phyloP scores from a whole-genome alignment of 2,797 vertebrate species.

The Semaprochilodus insignis region DNA sequence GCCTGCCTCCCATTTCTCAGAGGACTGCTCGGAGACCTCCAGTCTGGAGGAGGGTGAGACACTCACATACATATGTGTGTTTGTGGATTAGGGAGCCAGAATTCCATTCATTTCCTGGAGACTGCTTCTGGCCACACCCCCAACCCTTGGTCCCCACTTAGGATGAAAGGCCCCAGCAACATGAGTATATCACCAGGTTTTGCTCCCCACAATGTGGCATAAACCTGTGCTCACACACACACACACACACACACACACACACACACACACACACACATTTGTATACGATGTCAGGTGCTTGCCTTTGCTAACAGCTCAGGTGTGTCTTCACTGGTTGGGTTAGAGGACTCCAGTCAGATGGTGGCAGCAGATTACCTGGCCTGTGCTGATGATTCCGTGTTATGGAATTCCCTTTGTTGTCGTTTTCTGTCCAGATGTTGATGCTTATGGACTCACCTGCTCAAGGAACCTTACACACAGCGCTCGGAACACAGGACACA shows the following conservation, averaged over 20 bases:
- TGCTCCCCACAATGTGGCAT: not conserved
- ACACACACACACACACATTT: no score
- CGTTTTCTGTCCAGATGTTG: conserved; percentile 39
- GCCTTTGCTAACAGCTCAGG: not conserved
- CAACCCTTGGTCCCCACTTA: not conserved
- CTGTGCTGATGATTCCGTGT: not conserved
- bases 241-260: conserved; percentile 14
- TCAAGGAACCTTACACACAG: conserved; percentile 15
- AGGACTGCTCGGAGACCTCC: conserved; percentile 89
- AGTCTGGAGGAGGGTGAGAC: conserved; percentile 87
- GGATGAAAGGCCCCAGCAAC: no score
- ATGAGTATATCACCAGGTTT: no score
- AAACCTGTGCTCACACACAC: not conserved
- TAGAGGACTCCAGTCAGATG: no score
- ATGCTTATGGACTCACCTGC: conserved; percentile 40
- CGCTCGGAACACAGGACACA: conserved; percentile 1
- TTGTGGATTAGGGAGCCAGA: no score
- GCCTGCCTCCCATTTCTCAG: conserved; percentile 66
- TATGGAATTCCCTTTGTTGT: not conserved
- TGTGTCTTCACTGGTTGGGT: not conserved
- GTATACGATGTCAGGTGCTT: not conserved
- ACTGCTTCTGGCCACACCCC: no score
- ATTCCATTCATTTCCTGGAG: no score
- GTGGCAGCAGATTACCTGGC: not conserved
- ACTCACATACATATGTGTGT: conserved; percentile 22